A percentile compares a stretch with the other conserved stretches of the same genome.
phyloP scores from a whole-genome alignment of 2,113 vertebrate species.

The Heptranchias perlo region DNA sequence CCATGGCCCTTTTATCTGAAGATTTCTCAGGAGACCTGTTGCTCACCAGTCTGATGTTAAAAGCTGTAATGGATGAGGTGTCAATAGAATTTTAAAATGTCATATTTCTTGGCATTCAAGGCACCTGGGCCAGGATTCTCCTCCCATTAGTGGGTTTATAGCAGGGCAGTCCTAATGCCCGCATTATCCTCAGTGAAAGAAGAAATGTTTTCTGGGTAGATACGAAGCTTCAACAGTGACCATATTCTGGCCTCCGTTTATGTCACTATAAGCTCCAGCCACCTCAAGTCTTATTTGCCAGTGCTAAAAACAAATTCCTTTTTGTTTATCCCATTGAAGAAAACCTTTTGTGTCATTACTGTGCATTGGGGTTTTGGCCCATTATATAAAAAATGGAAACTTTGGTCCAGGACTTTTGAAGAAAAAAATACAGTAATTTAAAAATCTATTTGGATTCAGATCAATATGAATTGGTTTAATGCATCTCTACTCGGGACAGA shows the following conservation, averaged over 20 bases:
- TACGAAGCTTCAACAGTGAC: background rate
- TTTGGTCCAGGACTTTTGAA: background rate
- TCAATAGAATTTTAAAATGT: background rate
- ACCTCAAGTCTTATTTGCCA: background rate
- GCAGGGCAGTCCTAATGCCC: background rate
- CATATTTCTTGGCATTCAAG: background rate
- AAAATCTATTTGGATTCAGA: conserved; percentile 20
- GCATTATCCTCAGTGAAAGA: background rate
- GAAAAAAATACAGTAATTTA: background rate
- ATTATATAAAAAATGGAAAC: background rate
- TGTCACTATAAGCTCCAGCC: background rate
- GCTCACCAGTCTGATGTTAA: background rate
- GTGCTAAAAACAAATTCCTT: background rate
- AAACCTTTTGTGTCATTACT: background rate
- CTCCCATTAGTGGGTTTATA: background rate
- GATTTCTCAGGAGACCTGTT: background rate
- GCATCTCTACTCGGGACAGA: background rate
- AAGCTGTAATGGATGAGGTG: background rate
- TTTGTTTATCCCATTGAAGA: background rate
- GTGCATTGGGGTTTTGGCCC: background rate
- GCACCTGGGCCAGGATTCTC: background rate
- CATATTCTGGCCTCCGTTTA: background rate
- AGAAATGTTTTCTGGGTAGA: background rate
- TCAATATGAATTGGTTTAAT: background rate
- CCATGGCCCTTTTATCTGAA: background rate